phyloP scores from a whole-genome alignment of 2,797 vertebrate genomes.

The Gadopsis marmoratus region DNA sequence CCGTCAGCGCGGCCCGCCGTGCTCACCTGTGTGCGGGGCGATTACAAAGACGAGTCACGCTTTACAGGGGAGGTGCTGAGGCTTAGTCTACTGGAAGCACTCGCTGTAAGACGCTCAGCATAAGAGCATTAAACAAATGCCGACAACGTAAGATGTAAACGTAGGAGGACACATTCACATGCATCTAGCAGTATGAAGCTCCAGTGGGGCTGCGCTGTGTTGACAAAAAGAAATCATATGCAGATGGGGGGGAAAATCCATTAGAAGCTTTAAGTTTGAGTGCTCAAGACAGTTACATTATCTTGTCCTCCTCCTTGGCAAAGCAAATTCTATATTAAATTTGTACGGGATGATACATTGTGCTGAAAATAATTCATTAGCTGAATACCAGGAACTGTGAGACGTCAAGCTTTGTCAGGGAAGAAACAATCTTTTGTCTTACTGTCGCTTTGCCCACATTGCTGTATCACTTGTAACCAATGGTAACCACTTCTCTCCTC shows the following conservation, averaged over 20 bases:
- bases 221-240: conserved; percentile 40
- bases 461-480: conserved; percentile 31
- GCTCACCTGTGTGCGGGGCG: conserved; percentile 73
- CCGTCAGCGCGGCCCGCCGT: conserved; percentile 90
- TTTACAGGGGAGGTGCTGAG: conserved; percentile 25
- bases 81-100: conserved; percentile 34
- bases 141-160: conserved; percentile 40
- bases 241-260: conserved; percentile 4
- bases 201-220: conserved; percentile 6
- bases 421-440: conserved; percentile 32
- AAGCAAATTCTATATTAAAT: conserved; percentile 26
- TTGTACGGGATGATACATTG: conserved; percentile 32
- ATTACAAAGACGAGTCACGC: conserved; percentile 41
- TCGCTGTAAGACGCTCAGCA: conserved; percentile 47
- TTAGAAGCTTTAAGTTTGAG: conserved; percentile 4
- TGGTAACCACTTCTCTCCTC: conserved; percentile 20
- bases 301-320: conserved; percentile 16
- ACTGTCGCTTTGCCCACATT: conserved; percentile 32
- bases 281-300: conserved; percentile 14
- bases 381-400: conserved; percentile 23
- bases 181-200: conserved; percentile 12
- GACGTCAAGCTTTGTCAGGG: conserved; percentile 26
- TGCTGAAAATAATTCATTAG: conserved; percentile 37
- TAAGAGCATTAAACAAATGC: conserved; percentile 50
- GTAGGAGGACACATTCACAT: conserved; percentile 18